Evolutionary conservation across 2,888 invertebrate species (phyloP).

Genomic region (Lissocephala sabroskyi): DNA sequence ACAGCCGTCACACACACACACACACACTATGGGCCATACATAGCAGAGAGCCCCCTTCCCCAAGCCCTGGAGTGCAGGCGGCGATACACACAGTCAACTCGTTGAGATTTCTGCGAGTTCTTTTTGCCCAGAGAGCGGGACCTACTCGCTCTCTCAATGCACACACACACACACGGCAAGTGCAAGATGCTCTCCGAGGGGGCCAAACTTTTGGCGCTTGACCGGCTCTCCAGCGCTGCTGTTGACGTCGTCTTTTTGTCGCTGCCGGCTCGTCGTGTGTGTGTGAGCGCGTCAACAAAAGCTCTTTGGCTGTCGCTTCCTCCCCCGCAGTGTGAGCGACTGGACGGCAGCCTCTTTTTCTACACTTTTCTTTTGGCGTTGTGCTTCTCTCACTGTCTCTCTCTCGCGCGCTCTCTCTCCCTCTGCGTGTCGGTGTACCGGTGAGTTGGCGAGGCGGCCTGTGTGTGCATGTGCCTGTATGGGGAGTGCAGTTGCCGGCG

Average conservation of each 20-base stretch:
- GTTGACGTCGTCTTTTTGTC: constrained; percentile 17
- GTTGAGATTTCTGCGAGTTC: too few relatives aligned
- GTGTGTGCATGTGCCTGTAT: too few relatives aligned
- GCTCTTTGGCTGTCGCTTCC: constrained; percentile 17
- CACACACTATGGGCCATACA: not conserved
- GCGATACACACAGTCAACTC: too few relatives aligned
- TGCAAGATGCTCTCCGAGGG: not conserved
- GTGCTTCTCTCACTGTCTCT: constrained; percentile 25
- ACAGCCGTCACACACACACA: constrained; percentile 5
- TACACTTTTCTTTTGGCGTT: constrained; percentile 29
- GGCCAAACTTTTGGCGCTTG: constrained; percentile 23
- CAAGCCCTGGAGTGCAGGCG: too few relatives aligned
- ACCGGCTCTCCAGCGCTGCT: constrained; percentile 12
- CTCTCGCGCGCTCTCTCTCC: constrained; percentile 33
- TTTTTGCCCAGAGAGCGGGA: constrained; percentile 5
- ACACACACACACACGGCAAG: too few relatives aligned
- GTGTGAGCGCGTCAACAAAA: constrained; percentile 51
- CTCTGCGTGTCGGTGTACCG: constrained; percentile 21
- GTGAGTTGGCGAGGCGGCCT: too few relatives aligned
- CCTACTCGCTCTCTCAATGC: constrained; percentile 13
- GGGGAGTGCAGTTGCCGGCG: constrained; percentile 34
- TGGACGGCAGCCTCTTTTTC: not conserved
- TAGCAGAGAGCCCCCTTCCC: too few relatives aligned
- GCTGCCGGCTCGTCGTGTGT: too few relatives aligned
- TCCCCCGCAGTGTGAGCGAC: constrained; percentile 2